phyloP scores from a whole-genome alignment of 2,113 vertebrate genomes.

The Polypterus senegalus region DNA sequence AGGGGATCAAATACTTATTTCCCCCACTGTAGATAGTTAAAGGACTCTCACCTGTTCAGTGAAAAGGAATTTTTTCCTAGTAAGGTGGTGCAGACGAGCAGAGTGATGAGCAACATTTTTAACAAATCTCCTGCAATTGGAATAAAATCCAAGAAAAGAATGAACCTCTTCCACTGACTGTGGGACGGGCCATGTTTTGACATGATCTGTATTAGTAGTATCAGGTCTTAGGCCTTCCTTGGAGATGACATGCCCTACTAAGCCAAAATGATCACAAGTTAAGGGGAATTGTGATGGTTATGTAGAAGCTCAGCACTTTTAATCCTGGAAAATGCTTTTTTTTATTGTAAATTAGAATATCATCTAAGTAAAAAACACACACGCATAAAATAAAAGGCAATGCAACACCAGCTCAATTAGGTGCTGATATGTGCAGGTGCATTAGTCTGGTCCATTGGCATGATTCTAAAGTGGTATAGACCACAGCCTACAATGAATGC shows the following conservation, averaged over 20 bases:
- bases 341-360: constrained; percentile 8
- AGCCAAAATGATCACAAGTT: constrained; percentile 4
- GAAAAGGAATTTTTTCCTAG: not conserved
- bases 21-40: not conserved
- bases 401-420: constrained; percentile 12
- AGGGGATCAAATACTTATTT: too few species aligned
- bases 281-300: constrained; percentile 18
- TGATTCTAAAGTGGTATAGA: constrained; percentile 11
- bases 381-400: constrained; percentile 10
- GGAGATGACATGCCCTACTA: constrained; percentile 16
- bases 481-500: constrained; percentile 11
- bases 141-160: constrained; percentile 11
- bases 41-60: not conserved
- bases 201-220: constrained; percentile 10
- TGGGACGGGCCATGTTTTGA: constrained; percentile 8
- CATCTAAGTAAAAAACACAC: constrained; percentile 15
- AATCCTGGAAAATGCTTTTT: constrained; percentile 10
- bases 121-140: constrained; percentile 13
- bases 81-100: constrained; percentile 10
- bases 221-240: constrained; percentile 1
- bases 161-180: not conserved
- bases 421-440: constrained; percentile 8
- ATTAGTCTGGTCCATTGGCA: constrained; percentile 18
- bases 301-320: constrained; percentile 10
- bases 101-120: not conserved